Percentiles rank a stretch among this genome's conserved stretches.
These are phyloP conservation scores for Clarias pachynema DNA, from an alignment of 2,797 vertebrate genomes.

Conservation along the genomic window DNA sequence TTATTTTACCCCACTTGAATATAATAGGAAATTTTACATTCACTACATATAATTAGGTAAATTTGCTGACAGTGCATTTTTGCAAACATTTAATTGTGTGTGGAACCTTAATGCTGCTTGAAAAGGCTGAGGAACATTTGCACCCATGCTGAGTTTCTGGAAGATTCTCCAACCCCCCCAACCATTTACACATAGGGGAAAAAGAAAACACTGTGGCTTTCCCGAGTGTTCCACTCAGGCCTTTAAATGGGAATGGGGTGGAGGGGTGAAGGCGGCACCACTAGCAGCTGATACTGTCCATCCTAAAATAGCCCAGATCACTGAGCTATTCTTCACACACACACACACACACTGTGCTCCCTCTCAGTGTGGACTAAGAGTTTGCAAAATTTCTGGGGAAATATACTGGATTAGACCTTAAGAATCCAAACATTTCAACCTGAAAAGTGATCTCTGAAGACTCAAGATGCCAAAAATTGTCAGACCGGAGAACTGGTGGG, in stretches of 20 bases:
- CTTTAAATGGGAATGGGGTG: conserved; percentile 56
- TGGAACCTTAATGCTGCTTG: neutral
- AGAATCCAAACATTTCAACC: conserved; percentile 18
- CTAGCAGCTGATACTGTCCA: conserved; percentile 75
- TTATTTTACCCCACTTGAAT: neutral
- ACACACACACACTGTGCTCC: conserved; percentile 31
- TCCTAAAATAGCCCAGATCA: conserved; percentile 72
- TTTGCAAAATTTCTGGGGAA: conserved; percentile 22
- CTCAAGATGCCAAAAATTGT: conserved; percentile 73
- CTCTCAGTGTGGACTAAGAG: conserved; percentile 39
- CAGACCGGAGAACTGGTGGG: conserved; percentile 76
- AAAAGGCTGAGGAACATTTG: neutral
- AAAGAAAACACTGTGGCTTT: conserved; percentile 66
- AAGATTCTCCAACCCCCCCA: conserved; percentile 32
- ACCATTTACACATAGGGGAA: neutral
- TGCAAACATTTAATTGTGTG: neutral
- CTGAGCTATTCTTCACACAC: conserved; percentile 6
- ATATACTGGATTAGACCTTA: neutral
- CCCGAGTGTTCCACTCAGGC: conserved; percentile 64
- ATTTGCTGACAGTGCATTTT: neutral
- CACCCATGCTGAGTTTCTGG: neutral
- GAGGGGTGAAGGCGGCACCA: conserved; percentile 46
- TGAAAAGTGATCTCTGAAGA: conserved; percentile 32
- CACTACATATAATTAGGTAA: neutral
- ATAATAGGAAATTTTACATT: neutral